Conservation (phyloP, 2,888 invertebrate genomes). For the Diarsia dahlii region DNA sequence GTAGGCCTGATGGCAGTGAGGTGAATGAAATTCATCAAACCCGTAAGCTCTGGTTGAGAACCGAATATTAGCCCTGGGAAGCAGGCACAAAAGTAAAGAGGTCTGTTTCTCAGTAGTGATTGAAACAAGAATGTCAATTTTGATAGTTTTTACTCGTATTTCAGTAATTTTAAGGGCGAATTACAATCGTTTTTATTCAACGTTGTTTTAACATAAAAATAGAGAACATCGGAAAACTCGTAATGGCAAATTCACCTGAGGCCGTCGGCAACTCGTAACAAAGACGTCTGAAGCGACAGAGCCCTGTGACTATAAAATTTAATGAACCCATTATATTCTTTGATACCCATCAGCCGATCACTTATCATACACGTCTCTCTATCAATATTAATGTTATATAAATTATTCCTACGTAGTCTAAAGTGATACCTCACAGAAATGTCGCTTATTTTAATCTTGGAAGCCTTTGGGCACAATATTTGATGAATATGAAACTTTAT, state of each 20-base stretch:
- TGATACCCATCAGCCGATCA: constrained; percentile 34
- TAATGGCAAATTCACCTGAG: background rate
- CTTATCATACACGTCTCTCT: constrained; percentile 25
- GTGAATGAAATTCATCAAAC: background rate
- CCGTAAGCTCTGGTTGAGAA: background rate
- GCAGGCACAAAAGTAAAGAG: background rate
- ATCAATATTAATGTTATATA: constrained; percentile 44
- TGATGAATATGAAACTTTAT: constrained; percentile 10
- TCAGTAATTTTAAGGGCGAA: background rate
- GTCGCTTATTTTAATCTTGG: constrained; percentile 21
- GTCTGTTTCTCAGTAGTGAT: background rate
- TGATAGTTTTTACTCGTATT: background rate
- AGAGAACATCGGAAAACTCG: background rate
- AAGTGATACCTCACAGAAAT: constrained; percentile 35
- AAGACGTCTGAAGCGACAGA: constrained; percentile 11
- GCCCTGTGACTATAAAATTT: constrained; percentile 9
- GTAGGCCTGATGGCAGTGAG: too few relatives aligned
- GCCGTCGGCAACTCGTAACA: background rate
- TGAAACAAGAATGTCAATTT: background rate
- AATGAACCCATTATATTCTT: constrained; percentile 39
- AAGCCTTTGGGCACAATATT: constrained; percentile 6
- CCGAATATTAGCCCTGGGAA: background rate
- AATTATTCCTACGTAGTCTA: constrained; percentile 32
- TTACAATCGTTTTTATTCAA: background rate
- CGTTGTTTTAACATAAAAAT: background rate